These are phyloP conservation scores for Lampris incognitus DNA, from an alignment of 2,113 vertebrate genomes.

Conservation along the genomic window DNA sequence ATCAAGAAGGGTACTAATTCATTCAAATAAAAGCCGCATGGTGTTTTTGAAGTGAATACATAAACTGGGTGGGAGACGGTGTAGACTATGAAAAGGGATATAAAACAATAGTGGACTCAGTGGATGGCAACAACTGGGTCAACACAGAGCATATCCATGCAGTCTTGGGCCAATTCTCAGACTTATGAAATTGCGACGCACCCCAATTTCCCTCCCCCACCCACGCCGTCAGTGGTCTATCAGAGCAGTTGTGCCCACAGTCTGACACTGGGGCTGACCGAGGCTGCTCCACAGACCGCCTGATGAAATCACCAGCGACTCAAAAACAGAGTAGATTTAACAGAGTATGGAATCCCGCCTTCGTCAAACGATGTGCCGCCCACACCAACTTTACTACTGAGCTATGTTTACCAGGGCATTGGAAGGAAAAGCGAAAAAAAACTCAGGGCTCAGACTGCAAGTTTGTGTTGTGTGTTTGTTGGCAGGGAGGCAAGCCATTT, in stretches of 20 bases:
- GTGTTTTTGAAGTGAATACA: not conserved
- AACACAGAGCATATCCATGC: slow-evolving; percentile 9
- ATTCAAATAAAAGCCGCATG: slow-evolving; percentile 20
- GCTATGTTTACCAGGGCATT: slow-evolving; percentile 63
- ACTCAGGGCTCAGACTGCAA: slow-evolving; percentile 61
- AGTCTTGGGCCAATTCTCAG: slow-evolving; percentile 19
- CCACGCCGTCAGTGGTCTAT: slow-evolving; percentile 46
- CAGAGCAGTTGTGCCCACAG: slow-evolving; percentile 34
- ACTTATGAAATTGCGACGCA: slow-evolving; percentile 39
- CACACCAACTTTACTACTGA: slow-evolving; percentile 46
- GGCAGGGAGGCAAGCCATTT: slow-evolving; percentile 68
- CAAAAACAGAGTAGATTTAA: slow-evolving; percentile 70
- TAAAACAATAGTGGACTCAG: not conserved
- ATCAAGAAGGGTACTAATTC: slow-evolving; percentile 36
- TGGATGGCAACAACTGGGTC: slow-evolving; percentile 15
- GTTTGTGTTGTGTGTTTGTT: slow-evolving; percentile 76
- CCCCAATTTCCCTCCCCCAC: slow-evolving; percentile 23
- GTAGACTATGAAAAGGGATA: not conserved
- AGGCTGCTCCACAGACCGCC: slow-evolving; percentile 40
- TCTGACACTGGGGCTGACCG: slow-evolving; percentile 37
- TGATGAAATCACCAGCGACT: slow-evolving; percentile 74
- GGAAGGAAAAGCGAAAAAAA: slow-evolving; percentile 35
- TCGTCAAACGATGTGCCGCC: slow-evolving; percentile 42
- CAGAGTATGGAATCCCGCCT: slow-evolving; percentile 72
- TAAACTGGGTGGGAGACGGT: not conserved